Evolutionary conservation across 2,113 vertebrate genomes (phyloP).

Genomic region (Camelus bactrianus): DNA sequence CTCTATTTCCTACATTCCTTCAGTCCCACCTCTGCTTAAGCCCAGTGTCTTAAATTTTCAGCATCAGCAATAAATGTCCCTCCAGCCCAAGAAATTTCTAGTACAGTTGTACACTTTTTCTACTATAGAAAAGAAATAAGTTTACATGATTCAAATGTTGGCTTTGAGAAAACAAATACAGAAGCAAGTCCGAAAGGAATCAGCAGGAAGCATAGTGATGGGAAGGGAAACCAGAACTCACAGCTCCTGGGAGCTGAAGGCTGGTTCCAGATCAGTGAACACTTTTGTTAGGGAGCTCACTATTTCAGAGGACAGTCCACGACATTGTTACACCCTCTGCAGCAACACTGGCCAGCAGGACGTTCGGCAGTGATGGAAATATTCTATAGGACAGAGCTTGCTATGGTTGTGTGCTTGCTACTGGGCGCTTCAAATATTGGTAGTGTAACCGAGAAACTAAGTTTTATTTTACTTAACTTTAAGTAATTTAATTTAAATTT

Average conservation of each 20-base stretch:
- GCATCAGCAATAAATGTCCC: not conserved
- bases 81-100: not conserved
- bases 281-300: not conserved
- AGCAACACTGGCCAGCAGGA: not conserved
- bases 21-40: conserved; percentile 12
- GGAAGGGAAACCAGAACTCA: not conserved
- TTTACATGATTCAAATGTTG: conserved; percentile 15
- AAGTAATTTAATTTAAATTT: not conserved
- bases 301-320: not conserved
- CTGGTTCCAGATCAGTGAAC: not conserved
- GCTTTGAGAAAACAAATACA: conserved; percentile 44
- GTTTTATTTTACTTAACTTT: not conserved
- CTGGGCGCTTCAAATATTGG: not conserved
- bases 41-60: conserved; percentile 17
- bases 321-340: not conserved
- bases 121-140: conserved; percentile 18
- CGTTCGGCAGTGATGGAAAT: not conserved
- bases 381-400: not conserved
- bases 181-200: not conserved
- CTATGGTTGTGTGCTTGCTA: not conserved
- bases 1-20: not conserved
- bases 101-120: not conserved
- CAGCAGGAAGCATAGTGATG: not conserved
- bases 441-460: not conserved
- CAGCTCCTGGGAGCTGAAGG: not conserved